Evolutionary conservation across 2,797 vertebrate species (phyloP), one percentile per base, ranked within the genome.

Genomic region (Helicolenus hilgendorfi): DNA sequence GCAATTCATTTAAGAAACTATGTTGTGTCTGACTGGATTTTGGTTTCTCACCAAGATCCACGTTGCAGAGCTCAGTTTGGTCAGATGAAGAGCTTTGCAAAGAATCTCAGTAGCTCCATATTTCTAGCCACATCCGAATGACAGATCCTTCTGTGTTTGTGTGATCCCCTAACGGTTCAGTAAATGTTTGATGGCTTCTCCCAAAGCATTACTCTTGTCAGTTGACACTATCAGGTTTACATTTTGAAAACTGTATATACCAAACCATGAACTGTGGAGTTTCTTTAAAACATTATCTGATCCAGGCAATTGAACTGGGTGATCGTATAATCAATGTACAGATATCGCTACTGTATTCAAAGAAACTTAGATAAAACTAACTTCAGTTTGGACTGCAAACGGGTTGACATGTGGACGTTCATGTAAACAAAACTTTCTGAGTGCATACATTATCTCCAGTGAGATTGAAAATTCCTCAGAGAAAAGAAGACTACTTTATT

Each of bases 81-180:
- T 72, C 72, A 63, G 63, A 77, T 63, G 31, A 77, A 62, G 11
- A 77, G 55, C 62, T 70, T 73, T 59, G 74, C 49, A 65, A 64
- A 53, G 45, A 31, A 7, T 33, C 24, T 41, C 13, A 0, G 45
- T 5, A 7, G 15, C 69, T 68, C 18, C 11, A 69, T 41, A 5
- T 62, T 35, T 49, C 72, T 68, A 35, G 36, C 24, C 55, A 75
- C 53, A 58, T 77, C 20, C 41, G 29, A 62, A 73, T 63, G 31
- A 56, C 55, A 65, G 26, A 45, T 70, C 33, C 7, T 9, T 53
- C 38, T 68, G 8, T 75, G 36, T 72, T 55, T 80, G 60, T 59
- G n/a, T 72, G 10, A 73, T 63, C 27, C 15, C 29, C 18, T 35
- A 53, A 72, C 35, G 31, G 14, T 65, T 72, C 38, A 75, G 63